Conservation (phyloP, 2,113 vertebrate species). For the Podarcis raffonei region DNA sequence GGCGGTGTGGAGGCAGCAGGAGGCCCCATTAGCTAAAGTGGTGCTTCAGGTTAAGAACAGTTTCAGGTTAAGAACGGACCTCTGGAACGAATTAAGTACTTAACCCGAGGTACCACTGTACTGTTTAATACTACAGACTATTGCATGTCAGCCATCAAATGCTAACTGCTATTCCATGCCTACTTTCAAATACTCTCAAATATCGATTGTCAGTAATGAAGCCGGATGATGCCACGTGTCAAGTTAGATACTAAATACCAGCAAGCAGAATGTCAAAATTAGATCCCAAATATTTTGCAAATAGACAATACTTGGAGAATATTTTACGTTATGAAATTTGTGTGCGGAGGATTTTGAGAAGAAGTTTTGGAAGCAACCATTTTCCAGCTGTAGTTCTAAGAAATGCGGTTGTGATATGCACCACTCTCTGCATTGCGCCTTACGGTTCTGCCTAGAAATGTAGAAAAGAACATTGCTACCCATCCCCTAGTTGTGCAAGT, state of each 20-base stretch:
- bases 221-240: neutral
- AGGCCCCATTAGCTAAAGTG: too few species aligned
- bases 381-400: neutral
- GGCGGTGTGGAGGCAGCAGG: too few species aligned
- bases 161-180: neutral
- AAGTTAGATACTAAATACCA: neutral
- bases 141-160: neutral
- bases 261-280: neutral
- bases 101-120: too few species aligned
- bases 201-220: neutral
- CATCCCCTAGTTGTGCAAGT: slow-evolving; percentile 32
- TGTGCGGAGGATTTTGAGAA: neutral
- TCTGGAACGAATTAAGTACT: too few species aligned
- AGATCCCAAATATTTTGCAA: neutral
- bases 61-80: too few species aligned
- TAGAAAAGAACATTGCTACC: slow-evolving; percentile 34
- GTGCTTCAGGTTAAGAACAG: too few species aligned
- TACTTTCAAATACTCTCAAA: neutral
- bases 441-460: slow-evolving; percentile 49
- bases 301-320: neutral
- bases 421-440: neutral
- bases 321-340: neutral
- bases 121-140: neutral
- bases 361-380: neutral
- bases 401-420: neutral